Conservation (phyloP, 2,888 invertebrate species). For the Zygogramma bicolorata region DNA sequence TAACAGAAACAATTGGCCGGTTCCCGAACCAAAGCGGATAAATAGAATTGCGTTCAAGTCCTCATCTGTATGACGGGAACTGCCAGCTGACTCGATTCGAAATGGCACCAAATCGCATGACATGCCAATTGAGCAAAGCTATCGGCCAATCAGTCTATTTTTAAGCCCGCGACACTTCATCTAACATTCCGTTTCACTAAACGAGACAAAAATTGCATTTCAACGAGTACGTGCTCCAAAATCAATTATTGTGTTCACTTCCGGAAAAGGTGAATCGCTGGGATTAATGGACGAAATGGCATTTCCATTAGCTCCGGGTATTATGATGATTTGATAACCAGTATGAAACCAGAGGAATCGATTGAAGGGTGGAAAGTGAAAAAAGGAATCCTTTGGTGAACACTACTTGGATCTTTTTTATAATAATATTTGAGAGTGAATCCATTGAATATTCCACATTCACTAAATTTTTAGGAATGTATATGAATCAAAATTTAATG, state of each 20-base stretch:
- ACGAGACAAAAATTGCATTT: constrained; percentile 24
- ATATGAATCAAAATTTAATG: too few relatives aligned
- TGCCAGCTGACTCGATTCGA: constrained; percentile 31
- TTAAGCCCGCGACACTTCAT: constrained; percentile 14
- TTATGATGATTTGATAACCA: too few relatives aligned
- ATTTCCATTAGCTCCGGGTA: background rate
- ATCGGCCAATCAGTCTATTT: constrained; percentile 11
- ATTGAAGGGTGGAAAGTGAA: too few relatives aligned
- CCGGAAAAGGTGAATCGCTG: background rate
- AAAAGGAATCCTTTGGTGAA: too few relatives aligned
- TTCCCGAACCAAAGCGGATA: background rate
- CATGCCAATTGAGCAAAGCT: constrained; percentile 41
- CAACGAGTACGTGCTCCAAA: constrained; percentile 6
- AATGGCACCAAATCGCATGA: constrained; percentile 40
- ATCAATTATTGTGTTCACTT: constrained; percentile 10
- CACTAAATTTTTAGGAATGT: too few relatives aligned
- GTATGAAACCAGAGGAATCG: too few relatives aligned
- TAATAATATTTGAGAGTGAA: too few relatives aligned
- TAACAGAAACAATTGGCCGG: background rate
- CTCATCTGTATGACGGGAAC: constrained; percentile 21
- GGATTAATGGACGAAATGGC: background rate
- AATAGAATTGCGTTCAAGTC: constrained; percentile 2
- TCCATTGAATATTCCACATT: too few relatives aligned
- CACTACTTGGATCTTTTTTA: too few relatives aligned
- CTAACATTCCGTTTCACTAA: constrained; percentile 16